phyloP scores from a whole-genome alignment of 2,888 invertebrate genomes.

The Tridacna crocea region DNA sequence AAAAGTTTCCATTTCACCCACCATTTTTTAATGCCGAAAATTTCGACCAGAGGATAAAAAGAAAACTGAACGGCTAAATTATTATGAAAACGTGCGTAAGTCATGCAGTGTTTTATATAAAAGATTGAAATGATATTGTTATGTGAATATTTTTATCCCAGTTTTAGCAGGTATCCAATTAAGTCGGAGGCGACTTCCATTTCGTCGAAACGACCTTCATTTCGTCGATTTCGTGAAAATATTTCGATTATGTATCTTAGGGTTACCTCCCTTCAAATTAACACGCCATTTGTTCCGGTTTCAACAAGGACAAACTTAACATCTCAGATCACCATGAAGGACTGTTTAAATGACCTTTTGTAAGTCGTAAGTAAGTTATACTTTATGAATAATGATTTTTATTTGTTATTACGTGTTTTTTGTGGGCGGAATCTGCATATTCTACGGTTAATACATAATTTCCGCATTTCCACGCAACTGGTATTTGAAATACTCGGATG shows the following conservation, averaged over 20 bases:
- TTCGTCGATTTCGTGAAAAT: too few species aligned
- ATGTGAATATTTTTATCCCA: too few species aligned
- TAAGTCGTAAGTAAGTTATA: background rate
- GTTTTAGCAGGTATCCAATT: too few species aligned
- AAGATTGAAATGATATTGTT: too few species aligned
- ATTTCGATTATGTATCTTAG: background rate
- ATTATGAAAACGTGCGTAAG: too few species aligned
- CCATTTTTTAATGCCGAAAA: too few species aligned
- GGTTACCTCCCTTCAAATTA: background rate
- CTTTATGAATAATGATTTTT: background rate
- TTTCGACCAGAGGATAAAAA: too few species aligned
- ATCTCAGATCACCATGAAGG: background rate
- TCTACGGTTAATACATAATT: background rate
- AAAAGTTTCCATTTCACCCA: too few species aligned
- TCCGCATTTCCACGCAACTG: background rate
- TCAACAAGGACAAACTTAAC: slow-evolving; percentile 21
- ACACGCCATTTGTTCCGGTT: slow-evolving; percentile 21
- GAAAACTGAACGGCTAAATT: too few species aligned
- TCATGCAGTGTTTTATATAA: too few species aligned
- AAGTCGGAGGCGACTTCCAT: too few species aligned
- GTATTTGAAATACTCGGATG: slow-evolving; percentile 7
- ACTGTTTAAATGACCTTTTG: background rate
- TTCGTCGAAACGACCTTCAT: too few species aligned
- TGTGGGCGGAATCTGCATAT: background rate
- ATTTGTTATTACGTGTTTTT: background rate